phyloP scores from a whole-genome alignment of 2,113 vertebrate species.

The Syngnathus typhle region DNA sequence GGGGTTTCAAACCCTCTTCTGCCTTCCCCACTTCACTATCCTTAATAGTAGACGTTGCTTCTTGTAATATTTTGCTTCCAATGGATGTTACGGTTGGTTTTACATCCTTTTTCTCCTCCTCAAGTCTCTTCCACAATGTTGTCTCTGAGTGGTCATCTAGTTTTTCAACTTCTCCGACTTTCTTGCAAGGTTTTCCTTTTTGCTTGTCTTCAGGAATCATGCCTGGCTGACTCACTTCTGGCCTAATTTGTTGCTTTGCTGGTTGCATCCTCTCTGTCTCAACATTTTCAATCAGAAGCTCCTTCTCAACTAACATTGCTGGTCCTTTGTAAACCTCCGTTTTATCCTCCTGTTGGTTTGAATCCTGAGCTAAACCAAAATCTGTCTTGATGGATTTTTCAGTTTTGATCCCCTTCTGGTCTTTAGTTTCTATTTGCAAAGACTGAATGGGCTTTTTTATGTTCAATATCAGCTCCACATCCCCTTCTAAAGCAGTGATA shows the following conservation, averaged over 20 bases:
- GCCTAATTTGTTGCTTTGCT: conserved; percentile 11
- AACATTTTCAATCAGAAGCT: conserved; percentile 11
- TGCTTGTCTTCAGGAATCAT: conserved; percentile 12
- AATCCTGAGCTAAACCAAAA: conserved; percentile 8
- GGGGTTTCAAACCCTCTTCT: conserved; percentile 42
- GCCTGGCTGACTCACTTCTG: conserved; percentile 15
- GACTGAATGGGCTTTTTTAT: conserved; percentile 8
- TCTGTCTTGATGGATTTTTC: conserved; percentile 9
- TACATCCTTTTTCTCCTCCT: conserved; percentile 19
- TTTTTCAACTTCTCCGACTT: conserved; percentile 14
- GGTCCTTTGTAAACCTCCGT: conserved; percentile 13
- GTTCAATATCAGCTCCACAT: conserved; percentile 17
- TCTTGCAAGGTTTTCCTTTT: conserved; percentile 5
- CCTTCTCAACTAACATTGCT: conserved; percentile 11
- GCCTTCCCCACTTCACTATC: conserved; percentile 16
- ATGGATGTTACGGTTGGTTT: conserved; percentile 13
- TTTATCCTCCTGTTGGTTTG: conserved; percentile 14
- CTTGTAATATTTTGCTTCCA: conserved; percentile 11
- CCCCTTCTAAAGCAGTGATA: conserved; percentile 43
- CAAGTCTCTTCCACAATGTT: background rate
- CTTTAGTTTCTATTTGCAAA: background rate
- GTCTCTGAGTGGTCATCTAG: conserved; percentile 9
- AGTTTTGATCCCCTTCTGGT: conserved; percentile 14
- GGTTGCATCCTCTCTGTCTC: conserved; percentile 14
- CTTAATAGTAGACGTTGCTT: conserved; percentile 2